phyloP scores from a whole-genome alignment of 35 echinoderm and acorn worm genomes.

The Heliocidaris erythrogramma region DNA sequence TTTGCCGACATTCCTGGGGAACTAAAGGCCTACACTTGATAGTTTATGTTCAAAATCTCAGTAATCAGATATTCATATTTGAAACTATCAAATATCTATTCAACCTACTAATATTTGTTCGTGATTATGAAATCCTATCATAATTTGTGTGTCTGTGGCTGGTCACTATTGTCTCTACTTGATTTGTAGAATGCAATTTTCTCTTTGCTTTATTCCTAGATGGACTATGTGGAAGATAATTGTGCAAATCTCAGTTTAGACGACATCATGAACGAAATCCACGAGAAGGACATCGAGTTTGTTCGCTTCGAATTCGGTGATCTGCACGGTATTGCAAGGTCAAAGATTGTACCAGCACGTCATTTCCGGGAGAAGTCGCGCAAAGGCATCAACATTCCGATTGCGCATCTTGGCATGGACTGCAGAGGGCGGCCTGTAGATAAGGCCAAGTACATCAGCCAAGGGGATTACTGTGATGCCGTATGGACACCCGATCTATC shows the following conservation, averaged over 20 bases:
- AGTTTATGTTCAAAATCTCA: too few species aligned
- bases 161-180: too few species aligned
- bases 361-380: constrained; percentile 65
- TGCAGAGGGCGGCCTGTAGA: constrained; percentile 45
- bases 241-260: constrained; percentile 54
- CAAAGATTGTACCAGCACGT: constrained; percentile 77
- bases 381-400: constrained; percentile 61
- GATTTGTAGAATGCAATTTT: not conserved
- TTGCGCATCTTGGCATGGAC: constrained; percentile 67
- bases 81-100: too few species aligned
- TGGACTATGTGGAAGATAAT: not conserved
- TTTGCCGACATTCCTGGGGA: too few species aligned
- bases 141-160: too few species aligned
- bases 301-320: constrained; percentile 87
- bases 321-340: constrained; percentile 80
- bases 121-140: too few species aligned
- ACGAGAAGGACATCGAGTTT: constrained; percentile 64
- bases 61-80: too few species aligned
- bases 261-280: constrained; percentile 48
- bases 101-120: too few species aligned
- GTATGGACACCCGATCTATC: constrained; percentile 70
- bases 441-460: constrained; percentile 59
- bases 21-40: too few species aligned
- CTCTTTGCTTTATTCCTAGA: not conserved
- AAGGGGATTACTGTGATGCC: constrained; percentile 68